These are phyloP conservation scores for Porites lutea DNA, from an alignment of 64 coral and sea anemone genomes.

Conservation along the genomic window DNA sequence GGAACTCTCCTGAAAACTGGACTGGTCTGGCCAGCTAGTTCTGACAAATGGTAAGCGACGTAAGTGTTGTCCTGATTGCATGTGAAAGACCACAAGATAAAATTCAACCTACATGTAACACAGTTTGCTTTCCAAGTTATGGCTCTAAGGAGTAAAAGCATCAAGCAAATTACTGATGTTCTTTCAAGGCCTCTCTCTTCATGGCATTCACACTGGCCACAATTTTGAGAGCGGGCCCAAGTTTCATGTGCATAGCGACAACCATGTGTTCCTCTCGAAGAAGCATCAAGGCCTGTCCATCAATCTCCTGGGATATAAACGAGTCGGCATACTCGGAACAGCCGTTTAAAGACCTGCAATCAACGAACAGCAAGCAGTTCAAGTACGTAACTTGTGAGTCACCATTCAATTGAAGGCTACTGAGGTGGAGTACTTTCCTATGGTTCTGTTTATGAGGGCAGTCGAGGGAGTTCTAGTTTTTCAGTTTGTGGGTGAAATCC, in stretches of 20 bases:
- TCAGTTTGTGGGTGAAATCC: too few relatives aligned
- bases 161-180: conserved; percentile 40
- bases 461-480: too few relatives aligned
- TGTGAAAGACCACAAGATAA: too few relatives aligned
- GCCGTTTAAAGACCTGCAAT: conserved; percentile 74
- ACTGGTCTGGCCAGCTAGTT: too few relatives aligned
- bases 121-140: not conserved
- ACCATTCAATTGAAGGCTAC: too few relatives aligned
- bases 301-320: conserved; percentile 94
- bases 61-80: too few relatives aligned
- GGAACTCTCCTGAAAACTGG: too few relatives aligned
- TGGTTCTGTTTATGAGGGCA: too few relatives aligned
- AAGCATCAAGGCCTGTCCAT: conserved; percentile 97
- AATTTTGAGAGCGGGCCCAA: conserved; percentile 96
- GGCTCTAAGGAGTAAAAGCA: not conserved
- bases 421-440: too few relatives aligned
- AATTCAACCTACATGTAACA: too few relatives aligned
- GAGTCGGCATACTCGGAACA: conserved; percentile 95
- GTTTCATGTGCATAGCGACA: conserved; percentile 95
- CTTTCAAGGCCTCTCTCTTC: conserved; percentile 74
- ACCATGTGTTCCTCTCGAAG: conserved; percentile 98
- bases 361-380: not conserved
- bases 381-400: too few relatives aligned
- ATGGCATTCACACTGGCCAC: conserved; percentile 91
- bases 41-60: too few relatives aligned